Evolutionary conservation across 2,888 invertebrate genomes (phyloP).

Genomic region (Rhagium mordax): DNA sequence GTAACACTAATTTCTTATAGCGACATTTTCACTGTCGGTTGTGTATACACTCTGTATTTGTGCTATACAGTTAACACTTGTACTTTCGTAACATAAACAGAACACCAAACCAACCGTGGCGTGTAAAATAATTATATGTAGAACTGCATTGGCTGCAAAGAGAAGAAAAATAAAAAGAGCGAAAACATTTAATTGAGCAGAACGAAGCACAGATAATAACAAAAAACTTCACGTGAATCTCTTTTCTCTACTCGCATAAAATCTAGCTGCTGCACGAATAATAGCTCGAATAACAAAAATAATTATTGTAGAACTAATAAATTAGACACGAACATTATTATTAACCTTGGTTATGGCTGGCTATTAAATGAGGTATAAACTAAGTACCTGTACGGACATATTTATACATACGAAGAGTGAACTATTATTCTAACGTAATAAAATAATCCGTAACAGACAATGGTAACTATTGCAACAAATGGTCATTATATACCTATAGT

Average conservation of each 20-base stretch:
- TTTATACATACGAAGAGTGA: neutral
- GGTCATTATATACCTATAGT: neutral
- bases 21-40: neutral
- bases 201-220: constrained; percentile 8
- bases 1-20: too few species aligned
- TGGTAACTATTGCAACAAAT: neutral
- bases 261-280: constrained; percentile 2
- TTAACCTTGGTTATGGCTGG: constrained; percentile 22
- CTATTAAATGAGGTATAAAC: constrained; percentile 1
- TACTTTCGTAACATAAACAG: neutral
- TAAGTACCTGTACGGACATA: neutral
- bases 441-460: constrained; percentile 1
- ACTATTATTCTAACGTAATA: neutral
- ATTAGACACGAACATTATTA: constrained; percentile 21
- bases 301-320: constrained; percentile 25
- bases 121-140: neutral
- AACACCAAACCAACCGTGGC: neutral
- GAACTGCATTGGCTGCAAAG: neutral
- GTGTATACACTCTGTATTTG: neutral
- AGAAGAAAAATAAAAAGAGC: neutral
- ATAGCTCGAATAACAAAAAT: constrained; percentile 12
- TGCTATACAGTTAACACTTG: neutral
- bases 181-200: constrained; percentile 3
- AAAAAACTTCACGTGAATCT: neutral
- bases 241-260: neutral